These are phyloP conservation scores for Crotalus viridis DNA, from an alignment of 2,113 vertebrate species.

Conservation along the genomic window DNA sequence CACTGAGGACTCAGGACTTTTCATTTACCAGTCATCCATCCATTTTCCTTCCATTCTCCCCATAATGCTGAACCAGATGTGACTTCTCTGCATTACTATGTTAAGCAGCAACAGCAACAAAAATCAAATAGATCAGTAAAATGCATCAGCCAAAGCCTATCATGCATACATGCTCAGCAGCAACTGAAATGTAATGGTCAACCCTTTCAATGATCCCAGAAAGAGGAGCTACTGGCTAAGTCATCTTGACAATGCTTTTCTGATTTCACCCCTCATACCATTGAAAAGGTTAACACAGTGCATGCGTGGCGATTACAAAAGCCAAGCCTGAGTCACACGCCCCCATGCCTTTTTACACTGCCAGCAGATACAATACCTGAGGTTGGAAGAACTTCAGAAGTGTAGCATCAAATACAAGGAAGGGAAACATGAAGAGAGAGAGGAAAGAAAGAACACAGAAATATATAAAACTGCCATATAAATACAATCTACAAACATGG, in stretches of 20 bases:
- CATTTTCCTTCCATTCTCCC: not conserved
- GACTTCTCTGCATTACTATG: conserved; percentile 4
- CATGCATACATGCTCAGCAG: conserved; percentile 70
- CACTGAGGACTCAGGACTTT: not conserved
- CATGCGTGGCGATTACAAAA: conserved; percentile 43
- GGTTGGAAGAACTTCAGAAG: conserved; percentile 83
- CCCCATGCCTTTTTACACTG: conserved; percentile 80
- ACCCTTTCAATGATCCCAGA: conserved; percentile 62
- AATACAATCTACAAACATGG: conserved; percentile 9
- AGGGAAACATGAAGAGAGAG: conserved; percentile 46
- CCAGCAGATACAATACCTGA: conserved; percentile 81
- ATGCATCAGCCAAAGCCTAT: conserved; percentile 45
- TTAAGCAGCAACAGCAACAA: not conserved
- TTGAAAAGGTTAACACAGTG: conserved; percentile 65
- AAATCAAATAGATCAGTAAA: conserved; percentile 13
- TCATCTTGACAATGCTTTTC: not conserved
- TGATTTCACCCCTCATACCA: conserved; percentile 2
- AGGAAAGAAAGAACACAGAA: conserved; percentile 70
- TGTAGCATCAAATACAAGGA: conserved; percentile 67
- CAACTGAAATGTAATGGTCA: conserved; percentile 29
- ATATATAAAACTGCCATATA: conserved; percentile 61
- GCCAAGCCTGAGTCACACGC: conserved; percentile 23
- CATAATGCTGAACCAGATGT: not conserved
- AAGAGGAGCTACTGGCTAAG: not conserved
- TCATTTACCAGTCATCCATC: not conserved